Percentiles rank a stretch among this genome's conserved stretches.
These are phyloP conservation scores for Ceyx margarethae DNA, from an alignment of 2,113 vertebrate species.

Conservation along the genomic window DNA sequence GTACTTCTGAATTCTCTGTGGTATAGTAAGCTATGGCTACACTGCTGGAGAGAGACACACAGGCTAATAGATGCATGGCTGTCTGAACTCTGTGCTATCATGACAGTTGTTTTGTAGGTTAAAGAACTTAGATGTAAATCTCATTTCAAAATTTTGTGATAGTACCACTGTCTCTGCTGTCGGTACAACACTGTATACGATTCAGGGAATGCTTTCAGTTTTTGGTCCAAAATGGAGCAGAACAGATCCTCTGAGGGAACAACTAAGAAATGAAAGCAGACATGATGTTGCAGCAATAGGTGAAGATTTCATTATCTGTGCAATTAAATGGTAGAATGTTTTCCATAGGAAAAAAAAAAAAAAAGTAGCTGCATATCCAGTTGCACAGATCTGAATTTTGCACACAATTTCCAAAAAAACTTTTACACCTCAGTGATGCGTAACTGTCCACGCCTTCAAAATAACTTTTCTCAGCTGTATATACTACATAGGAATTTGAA, in stretches of 20 bases:
- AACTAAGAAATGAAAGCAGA: not conserved
- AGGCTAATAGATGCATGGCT: not conserved
- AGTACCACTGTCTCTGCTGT: not conserved
- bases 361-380: not conserved
- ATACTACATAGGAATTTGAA: not conserved
- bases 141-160: not conserved
- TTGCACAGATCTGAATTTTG: not conserved
- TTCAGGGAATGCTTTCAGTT: not conserved
- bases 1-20: not conserved
- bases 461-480: not conserved
- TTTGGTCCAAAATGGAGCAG: not conserved
- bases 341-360: not conserved
- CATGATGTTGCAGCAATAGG: not conserved
- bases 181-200: rapidly evolving
- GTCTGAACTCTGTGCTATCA: not conserved
- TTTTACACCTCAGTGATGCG: not conserved
- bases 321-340: not conserved
- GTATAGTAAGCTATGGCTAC: not conserved
- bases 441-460: not conserved
- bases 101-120: not conserved
- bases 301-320: not conserved
- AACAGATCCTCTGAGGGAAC: not conserved
- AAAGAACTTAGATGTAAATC: not conserved
- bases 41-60: not conserved
- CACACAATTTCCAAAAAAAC: not conserved